Conservation (phyloP, 1,140 invertebrate species). For the Hylaeus anthracinus region DNA sequence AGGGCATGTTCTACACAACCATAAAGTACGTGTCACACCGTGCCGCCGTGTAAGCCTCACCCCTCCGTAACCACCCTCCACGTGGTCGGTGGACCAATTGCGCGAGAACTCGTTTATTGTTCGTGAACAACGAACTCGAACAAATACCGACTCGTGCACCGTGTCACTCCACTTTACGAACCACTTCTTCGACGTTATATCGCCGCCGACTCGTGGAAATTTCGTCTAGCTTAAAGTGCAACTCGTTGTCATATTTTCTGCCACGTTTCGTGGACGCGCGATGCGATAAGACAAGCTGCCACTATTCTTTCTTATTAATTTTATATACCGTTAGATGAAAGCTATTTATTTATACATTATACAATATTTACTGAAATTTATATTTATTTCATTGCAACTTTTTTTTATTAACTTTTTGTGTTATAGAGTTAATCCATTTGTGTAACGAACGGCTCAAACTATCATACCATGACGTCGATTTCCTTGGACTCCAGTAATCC, state of each 20-base stretch:
- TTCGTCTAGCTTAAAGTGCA: neutral
- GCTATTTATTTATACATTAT: no score
- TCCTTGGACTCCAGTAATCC: no score
- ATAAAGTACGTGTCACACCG: conserved; percentile 74
- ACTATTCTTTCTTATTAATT: no score
- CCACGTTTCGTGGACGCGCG: no score
- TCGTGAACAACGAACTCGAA: conserved; percentile 22
- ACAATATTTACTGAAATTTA: no score
- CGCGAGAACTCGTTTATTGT: conserved; percentile 59
- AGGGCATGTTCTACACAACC: conserved; percentile 73
- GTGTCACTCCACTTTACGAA: neutral
- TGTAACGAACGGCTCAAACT: no score
- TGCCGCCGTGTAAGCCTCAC: conserved; percentile 35
- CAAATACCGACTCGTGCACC: neutral
- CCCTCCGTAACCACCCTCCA: neutral
- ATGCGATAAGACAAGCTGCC: no score
- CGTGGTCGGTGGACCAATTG: conserved; percentile 23
- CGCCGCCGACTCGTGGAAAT: neutral
- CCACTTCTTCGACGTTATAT: neutral
- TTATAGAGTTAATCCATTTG: no score
- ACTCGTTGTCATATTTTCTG: neutral
- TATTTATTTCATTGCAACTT: no score
- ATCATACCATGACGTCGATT: no score
- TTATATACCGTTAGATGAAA: no score
- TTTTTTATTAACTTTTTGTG: no score